These are phyloP conservation scores for Lycopodina hypogea DNA, from an alignment of 37 sponge, comb jelly and placozoan genomes.

Conservation along the genomic window DNA sequence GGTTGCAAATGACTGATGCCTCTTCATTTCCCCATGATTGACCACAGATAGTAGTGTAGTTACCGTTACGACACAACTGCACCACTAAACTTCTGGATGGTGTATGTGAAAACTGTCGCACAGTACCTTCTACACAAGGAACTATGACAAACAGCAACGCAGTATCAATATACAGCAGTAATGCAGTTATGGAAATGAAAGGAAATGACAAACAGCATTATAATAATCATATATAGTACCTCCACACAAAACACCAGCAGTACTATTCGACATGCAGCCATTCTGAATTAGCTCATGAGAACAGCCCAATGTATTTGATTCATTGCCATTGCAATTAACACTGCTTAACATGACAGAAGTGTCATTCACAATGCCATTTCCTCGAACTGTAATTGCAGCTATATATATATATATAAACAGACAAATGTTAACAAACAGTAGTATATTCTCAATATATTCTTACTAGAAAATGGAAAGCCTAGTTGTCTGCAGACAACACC, in stretches of 20 bases:
- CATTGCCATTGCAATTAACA: neutral
- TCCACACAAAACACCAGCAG: neutral
- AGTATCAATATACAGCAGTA: neutral
- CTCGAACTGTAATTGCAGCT: neutral
- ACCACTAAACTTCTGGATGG: conserved; percentile 1
- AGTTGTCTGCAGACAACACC: conserved; percentile 37
- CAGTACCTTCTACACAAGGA: neutral
- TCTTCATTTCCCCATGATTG: conserved; percentile 19
- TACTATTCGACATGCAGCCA: neutral
- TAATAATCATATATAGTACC: conserved; percentile 3
- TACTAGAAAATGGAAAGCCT: conserved; percentile 14
- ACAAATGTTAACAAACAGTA: neutral
- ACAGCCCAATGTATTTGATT: neutral
- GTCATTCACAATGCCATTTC: neutral
- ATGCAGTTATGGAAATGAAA: no score
- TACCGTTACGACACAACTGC: conserved; percentile 13
- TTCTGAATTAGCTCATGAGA: neutral
- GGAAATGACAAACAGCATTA: no score
- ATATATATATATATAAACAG: neutral
- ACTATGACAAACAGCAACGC: neutral
- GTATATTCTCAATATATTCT: neutral
- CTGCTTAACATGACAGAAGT: neutral
- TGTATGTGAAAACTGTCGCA: neutral
- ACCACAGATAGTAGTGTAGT: conserved; percentile 12
- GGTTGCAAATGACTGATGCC: conserved; percentile 28